Conservation (phyloP, 2,113 vertebrate species). For the Sander vitreus region DNA sequence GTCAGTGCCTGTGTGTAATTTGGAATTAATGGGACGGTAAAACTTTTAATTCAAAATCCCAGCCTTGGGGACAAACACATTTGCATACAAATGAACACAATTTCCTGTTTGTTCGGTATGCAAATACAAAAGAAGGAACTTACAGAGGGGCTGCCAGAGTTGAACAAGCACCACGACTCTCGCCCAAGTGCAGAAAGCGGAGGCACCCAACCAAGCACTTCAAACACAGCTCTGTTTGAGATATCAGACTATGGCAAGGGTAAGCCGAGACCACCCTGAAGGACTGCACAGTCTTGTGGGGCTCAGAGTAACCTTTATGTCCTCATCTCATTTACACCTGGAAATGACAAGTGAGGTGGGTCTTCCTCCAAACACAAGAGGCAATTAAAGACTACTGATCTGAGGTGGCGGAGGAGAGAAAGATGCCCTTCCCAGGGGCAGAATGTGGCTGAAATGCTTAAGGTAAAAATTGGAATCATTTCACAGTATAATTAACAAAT, state of each 20-base stretch:
- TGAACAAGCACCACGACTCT: constrained; percentile 65
- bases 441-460: constrained; percentile 37
- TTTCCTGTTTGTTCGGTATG: constrained; percentile 88
- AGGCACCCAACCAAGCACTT: constrained; percentile 81
- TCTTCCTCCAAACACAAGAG: constrained; percentile 68
- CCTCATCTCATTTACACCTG: constrained; percentile 81
- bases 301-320: constrained; percentile 73
- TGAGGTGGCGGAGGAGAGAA: constrained; percentile 29
- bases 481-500: constrained; percentile 75
- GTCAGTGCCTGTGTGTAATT: constrained; percentile 85
- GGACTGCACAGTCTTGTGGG: constrained; percentile 60
- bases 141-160: constrained; percentile 73
- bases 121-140: constrained; percentile 82
- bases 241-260: constrained; percentile 70
- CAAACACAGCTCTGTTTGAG: constrained; percentile 80
- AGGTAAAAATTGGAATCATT: constrained; percentile 44
- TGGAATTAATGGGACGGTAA: constrained; percentile 86
- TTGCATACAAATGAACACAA: constrained; percentile 90
- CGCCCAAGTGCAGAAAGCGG: constrained; percentile 51
- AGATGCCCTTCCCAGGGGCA: constrained; percentile 52
- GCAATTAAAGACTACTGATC: constrained; percentile 76
- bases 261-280: constrained; percentile 67
- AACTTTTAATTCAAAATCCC: constrained; percentile 87
- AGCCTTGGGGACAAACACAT: constrained; percentile 86
- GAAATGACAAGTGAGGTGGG: constrained; percentile 77